phyloP scores from a whole-genome alignment of 2,888 invertebrate genomes.

The Agonopterix heracliana region DNA sequence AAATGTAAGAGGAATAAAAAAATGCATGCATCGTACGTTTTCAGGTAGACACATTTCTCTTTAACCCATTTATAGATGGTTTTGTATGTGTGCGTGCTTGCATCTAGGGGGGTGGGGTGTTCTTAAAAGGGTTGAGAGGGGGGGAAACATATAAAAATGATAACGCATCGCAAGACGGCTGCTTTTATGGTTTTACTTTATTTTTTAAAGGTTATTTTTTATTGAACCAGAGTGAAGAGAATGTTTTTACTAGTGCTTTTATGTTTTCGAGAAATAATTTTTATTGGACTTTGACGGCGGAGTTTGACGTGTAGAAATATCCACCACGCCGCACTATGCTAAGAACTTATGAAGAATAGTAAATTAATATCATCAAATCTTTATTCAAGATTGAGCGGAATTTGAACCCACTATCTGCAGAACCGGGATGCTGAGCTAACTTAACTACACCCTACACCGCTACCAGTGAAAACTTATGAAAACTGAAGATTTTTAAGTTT shows the following conservation, averaged over 20 bases:
- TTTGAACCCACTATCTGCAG: too few species aligned
- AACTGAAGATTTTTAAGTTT: too few species aligned
- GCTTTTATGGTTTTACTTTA: conserved; percentile 75
- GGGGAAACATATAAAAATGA: conserved; percentile 73
- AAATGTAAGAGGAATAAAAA: conserved; percentile 72
- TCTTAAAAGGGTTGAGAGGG: conserved; percentile 44
- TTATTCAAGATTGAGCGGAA: too few species aligned
- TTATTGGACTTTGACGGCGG: background rate
- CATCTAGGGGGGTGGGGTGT: conserved; percentile 43
- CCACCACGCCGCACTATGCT: too few species aligned
- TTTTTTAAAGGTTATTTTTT: conserved; percentile 71
- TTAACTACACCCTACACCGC: too few species aligned
- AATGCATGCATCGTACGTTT: conserved; percentile 72
- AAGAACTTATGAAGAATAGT: too few species aligned
- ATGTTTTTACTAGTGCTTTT: background rate
- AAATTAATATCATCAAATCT: too few species aligned
- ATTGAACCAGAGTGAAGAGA: conserved; percentile 38
- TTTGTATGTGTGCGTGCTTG: conserved; percentile 52
- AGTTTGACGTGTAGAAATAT: too few species aligned
- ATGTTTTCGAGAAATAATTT: background rate
- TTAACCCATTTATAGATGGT: conserved; percentile 72
- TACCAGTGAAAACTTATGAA: too few species aligned
- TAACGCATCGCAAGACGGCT: conserved; percentile 76
- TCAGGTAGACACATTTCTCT: conserved; percentile 77
- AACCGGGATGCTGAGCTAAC: too few species aligned